A percentile compares a stretch with the other conserved stretches of the same genome.
Evolutionary conservation across 1,140 invertebrate species (phyloP).

Genomic region (Steinernema khuongi): DNA sequence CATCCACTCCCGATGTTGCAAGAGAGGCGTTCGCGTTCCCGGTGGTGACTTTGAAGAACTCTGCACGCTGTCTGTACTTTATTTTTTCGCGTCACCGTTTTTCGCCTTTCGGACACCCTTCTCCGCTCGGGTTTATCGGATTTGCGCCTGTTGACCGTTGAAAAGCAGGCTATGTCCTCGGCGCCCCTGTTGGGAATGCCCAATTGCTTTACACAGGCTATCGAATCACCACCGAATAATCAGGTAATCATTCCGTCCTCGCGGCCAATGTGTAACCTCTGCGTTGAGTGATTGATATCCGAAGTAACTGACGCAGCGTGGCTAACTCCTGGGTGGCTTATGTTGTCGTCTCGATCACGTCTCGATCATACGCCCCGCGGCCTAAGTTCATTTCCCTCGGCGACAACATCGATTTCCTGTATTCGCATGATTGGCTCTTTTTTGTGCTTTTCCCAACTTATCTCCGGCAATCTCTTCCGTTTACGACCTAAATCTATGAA

Average conservation of each 20-base stretch:
- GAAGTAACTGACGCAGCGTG: conserved; percentile 5
- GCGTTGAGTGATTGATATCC: neutral
- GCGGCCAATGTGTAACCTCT: neutral
- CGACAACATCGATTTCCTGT: neutral
- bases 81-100: too few species aligned
- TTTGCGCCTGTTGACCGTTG: too few species aligned
- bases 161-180: neutral
- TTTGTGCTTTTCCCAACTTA: neutral
- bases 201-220: neutral
- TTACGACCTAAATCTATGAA: neutral
- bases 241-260: conserved; percentile 7
- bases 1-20: neutral
- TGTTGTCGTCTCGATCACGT: neutral
- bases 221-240: neutral
- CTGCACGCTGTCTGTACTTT: neutral
- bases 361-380: neutral
- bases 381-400: neutral
- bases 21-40: neutral
- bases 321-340: neutral
- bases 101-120: too few species aligned
- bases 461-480: neutral
- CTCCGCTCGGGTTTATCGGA: too few species aligned
- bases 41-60: neutral
- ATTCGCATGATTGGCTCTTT: neutral
- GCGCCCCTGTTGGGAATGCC: neutral